These are phyloP conservation scores for Stenichneumon culpator DNA, from an alignment of 2,888 invertebrate genomes.

Conservation along the genomic window DNA sequence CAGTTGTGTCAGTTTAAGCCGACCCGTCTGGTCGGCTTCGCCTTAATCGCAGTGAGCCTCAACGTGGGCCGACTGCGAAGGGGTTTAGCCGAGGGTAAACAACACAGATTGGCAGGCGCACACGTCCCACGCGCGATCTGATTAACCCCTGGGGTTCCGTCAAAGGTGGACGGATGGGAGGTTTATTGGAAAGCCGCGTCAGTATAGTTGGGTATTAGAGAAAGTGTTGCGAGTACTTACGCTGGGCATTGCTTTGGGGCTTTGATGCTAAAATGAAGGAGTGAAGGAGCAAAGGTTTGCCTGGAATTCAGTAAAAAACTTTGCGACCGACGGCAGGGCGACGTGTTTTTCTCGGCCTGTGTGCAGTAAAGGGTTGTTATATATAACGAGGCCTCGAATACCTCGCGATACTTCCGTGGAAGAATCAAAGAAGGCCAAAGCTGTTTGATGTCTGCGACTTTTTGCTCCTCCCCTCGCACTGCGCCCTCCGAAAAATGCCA, in stretches of 20 bases:
- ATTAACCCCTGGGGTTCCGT: slow-evolving; percentile 21
- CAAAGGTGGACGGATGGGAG: slow-evolving; percentile 1
- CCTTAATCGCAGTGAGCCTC: not conserved
- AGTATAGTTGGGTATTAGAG: not conserved
- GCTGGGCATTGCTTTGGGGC: not conserved
- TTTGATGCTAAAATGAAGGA: slow-evolving; percentile 14
- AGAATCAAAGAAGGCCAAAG: slow-evolving; percentile 57
- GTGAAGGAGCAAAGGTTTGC: not conserved
- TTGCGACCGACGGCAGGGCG: not conserved
- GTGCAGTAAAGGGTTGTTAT: slow-evolving; percentile 4
- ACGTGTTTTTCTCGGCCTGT: not conserved
- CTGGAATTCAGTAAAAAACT: not conserved
- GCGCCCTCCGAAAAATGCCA: not conserved
- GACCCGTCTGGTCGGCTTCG: slow-evolving; percentile 3
- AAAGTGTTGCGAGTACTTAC: not conserved
- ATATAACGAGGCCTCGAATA: slow-evolving; percentile 30
- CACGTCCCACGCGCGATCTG: slow-evolving; percentile 3
- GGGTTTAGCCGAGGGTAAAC: slow-evolving; percentile 10
- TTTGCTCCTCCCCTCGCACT: slow-evolving; percentile 16
- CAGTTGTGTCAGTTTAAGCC: not conserved
- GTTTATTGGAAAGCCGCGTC: slow-evolving; percentile 16
- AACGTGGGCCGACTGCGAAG: not conserved
- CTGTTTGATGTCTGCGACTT: slow-evolving; percentile 54
- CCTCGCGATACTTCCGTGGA: slow-evolving; percentile 1
- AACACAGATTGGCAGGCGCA: slow-evolving; percentile 21